phyloP scores from a whole-genome alignment of 2,888 invertebrate species.

The Ephialtes manifestator region DNA sequence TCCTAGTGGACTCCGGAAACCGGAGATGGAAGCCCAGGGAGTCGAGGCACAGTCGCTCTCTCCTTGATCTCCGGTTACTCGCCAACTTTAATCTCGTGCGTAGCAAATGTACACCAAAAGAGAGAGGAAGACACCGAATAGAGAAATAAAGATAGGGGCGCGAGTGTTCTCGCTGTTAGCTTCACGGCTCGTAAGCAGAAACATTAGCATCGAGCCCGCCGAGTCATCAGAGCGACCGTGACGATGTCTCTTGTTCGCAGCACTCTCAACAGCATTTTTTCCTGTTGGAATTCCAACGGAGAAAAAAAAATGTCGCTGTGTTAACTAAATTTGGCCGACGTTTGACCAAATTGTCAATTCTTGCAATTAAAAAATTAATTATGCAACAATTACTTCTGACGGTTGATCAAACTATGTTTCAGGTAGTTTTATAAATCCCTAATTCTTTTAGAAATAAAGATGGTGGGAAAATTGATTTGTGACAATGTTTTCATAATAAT shows the following conservation, averaged over 20 bases:
- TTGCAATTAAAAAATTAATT: no score
- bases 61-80: conserved; percentile 66
- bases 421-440: no score
- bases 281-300: neutral
- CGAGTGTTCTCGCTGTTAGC: neutral
- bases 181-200: conserved; percentile 47
- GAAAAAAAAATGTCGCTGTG: no score
- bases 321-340: no score
- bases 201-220: conserved; percentile 36
- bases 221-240: conserved; percentile 48
- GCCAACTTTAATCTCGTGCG: conserved; percentile 52
- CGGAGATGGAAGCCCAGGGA: conserved; percentile 63
- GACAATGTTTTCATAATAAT: no score
- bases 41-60: conserved; percentile 52
- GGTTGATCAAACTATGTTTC: no score
- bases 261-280: no score
- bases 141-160: conserved; percentile 7
- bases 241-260: conserved; percentile 24
- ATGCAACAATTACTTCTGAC: no score
- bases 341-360: no score
- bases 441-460: no score
- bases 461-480: no score
- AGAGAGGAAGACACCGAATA: neutral
- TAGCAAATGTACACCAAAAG: neutral
- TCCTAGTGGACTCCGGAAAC: conserved; percentile 57